These are phyloP conservation scores for Muraenolepis orangiensis DNA, from an alignment of 2,797 vertebrate genomes.

Conservation along the genomic window DNA sequence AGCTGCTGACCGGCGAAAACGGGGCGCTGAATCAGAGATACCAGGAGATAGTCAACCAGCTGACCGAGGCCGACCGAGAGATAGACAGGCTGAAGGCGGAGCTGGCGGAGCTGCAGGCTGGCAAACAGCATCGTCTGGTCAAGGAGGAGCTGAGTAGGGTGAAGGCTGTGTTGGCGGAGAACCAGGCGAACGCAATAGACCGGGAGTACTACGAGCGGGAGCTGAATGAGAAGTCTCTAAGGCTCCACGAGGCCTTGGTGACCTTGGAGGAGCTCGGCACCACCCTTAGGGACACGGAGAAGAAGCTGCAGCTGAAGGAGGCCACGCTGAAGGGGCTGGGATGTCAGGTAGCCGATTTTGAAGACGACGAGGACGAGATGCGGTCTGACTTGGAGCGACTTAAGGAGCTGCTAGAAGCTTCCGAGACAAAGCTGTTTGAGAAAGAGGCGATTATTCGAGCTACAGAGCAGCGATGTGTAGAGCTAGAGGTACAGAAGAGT, in stretches of 20 bases:
- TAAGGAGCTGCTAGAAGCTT: slow-evolving; percentile 52
- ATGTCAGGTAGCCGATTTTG: slow-evolving; percentile 61
- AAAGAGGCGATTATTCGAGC: slow-evolving; percentile 53
- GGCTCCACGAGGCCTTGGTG: slow-evolving; percentile 75
- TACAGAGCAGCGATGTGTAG: slow-evolving; percentile 51
- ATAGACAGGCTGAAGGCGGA: slow-evolving; percentile 77
- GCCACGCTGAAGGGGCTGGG: slow-evolving; percentile 77
- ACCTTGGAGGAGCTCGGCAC: slow-evolving; percentile 73
- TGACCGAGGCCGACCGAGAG: slow-evolving; percentile 80
- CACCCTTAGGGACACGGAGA: slow-evolving; percentile 76
- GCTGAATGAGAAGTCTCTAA: slow-evolving; percentile 72
- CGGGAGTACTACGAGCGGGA: slow-evolving; percentile 73
- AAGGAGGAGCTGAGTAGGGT: slow-evolving; percentile 66
- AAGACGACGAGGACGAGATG: slow-evolving; percentile 25
- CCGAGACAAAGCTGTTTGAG: slow-evolving; percentile 61
- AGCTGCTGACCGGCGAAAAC: slow-evolving; percentile 73
- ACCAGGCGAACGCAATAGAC: slow-evolving; percentile 62
- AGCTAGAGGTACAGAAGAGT: slow-evolving; percentile 62
- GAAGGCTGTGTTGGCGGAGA: slow-evolving; percentile 65
- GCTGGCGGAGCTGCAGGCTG: slow-evolving; percentile 60
- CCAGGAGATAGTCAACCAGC: slow-evolving; percentile 81
- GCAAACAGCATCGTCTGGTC: slow-evolving; percentile 62
- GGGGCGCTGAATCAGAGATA: slow-evolving; percentile 71
- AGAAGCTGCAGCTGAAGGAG: slow-evolving; percentile 77
- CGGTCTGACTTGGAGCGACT: slow-evolving; percentile 61